A percentile compares a stretch with the other conserved stretches of the same genome.
phyloP scores from a whole-genome alignment of 2,888 invertebrate species.

The Ptilodon capucinus region DNA sequence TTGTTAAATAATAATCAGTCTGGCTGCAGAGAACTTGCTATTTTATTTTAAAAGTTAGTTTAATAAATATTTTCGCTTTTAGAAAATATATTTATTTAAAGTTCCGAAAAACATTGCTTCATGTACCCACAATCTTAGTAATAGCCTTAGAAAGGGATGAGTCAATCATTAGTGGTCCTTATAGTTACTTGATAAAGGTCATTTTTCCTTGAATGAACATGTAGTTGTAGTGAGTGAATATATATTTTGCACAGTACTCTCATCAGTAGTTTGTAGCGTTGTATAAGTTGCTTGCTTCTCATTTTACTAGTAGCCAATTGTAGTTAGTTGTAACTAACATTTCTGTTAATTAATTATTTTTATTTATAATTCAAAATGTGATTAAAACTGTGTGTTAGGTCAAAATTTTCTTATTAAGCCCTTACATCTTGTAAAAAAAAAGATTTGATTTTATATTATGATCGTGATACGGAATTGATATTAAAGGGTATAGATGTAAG shows the following conservation, averaged over 20 bases:
- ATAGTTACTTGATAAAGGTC: slow-evolving; percentile 14
- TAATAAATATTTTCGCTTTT: neutral
- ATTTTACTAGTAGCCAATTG: slow-evolving; percentile 29
- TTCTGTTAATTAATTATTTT: slow-evolving; percentile 2
- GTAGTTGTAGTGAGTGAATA: neutral
- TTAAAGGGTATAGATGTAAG: too few species aligned
- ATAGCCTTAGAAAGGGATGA: neutral
- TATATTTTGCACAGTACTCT: neutral
- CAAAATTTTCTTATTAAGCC: slow-evolving; percentile 5
- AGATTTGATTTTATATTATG: too few species aligned
- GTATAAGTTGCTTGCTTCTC: slow-evolving; percentile 30
- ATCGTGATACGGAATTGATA: too few species aligned
- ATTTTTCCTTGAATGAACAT: slow-evolving; percentile 20
- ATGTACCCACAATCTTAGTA: neutral
- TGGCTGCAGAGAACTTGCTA: too few species aligned
- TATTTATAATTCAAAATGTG: neutral
- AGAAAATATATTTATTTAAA: neutral
- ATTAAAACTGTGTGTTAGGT: neutral
- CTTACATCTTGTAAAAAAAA: slow-evolving; percentile 17
- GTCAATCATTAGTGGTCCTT: slow-evolving; percentile 7
- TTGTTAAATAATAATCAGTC: too few species aligned
- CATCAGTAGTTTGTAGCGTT: slow-evolving; percentile 20
- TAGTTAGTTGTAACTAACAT: slow-evolving; percentile 47
- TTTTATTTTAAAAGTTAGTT: too few species aligned
- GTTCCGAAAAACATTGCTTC: neutral